Evolutionary conservation across 2,888 invertebrate species (phyloP).

Genomic region (Tetheella fluctuosa): DNA sequence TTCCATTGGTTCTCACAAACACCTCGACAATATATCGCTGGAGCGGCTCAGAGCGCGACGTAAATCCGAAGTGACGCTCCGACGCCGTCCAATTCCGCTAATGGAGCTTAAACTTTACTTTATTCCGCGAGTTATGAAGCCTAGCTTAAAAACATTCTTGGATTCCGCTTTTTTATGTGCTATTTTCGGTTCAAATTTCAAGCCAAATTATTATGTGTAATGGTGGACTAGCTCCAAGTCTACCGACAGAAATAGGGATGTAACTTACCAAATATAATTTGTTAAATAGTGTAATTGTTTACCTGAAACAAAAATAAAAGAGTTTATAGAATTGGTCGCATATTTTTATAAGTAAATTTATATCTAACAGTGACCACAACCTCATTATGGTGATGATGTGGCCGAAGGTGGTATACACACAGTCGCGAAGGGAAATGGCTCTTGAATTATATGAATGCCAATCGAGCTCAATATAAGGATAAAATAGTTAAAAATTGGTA

Average conservation of each 20-base stretch:
- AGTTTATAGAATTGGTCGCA: background rate
- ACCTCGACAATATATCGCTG: conserved; percentile 37
- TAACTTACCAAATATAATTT: background rate
- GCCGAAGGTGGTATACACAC: too few relatives aligned
- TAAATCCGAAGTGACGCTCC: conserved; percentile 68
- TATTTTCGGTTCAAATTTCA: conserved; percentile 10
- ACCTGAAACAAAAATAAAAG: conserved; percentile 46
- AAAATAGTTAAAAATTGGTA: too few relatives aligned
- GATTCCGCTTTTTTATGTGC: conserved; percentile 15
- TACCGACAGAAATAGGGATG: too few relatives aligned
- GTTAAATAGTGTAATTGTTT: conserved; percentile 33
- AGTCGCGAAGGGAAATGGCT: too few relatives aligned
- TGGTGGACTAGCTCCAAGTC: too few relatives aligned
- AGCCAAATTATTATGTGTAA: conserved; percentile 14
- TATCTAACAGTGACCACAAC: too few relatives aligned
- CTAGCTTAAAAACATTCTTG: conserved; percentile 29
- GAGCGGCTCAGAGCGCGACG: conserved; percentile 24
- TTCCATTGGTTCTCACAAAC: conserved; percentile 32
- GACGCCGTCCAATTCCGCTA: conserved; percentile 68
- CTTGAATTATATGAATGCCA: too few relatives aligned
- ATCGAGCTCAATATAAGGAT: too few relatives aligned
- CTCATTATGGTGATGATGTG: too few relatives aligned
- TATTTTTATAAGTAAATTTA: too few relatives aligned
- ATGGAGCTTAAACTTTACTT: conserved; percentile 72
- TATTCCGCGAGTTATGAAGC: conserved; percentile 58